Percentiles rank a stretch among this genome's conserved stretches.
Conservation (phyloP, 2,888 invertebrate species). For the Parasteatoda lunata region DNA sequence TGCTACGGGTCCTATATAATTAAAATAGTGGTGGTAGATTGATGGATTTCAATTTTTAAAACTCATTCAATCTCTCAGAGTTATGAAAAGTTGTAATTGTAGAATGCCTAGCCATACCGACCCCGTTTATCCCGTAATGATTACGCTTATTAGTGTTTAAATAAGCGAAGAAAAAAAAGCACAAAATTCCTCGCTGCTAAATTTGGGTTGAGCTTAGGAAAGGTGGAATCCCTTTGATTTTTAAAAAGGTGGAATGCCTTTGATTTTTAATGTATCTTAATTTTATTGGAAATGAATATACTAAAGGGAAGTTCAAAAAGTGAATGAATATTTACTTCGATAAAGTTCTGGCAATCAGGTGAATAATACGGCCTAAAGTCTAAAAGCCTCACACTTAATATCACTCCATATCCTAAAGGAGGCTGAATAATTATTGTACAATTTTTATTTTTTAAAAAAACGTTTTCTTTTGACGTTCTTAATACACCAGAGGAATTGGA, state of each 20-base stretch:
- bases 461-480: constrained; percentile 6
- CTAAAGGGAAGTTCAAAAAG: not conserved
- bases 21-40: not conserved
- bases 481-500: constrained; percentile 46
- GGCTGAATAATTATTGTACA: constrained; percentile 43
- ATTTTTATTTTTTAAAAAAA: constrained; percentile 20
- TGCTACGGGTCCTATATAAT: no score
- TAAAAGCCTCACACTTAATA: constrained; percentile 27
- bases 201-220: not conserved
- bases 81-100: not conserved
- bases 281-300: not conserved
- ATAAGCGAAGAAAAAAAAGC: no score
- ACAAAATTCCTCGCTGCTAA: not conserved
- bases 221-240: not conserved
- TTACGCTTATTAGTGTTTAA: not conserved
- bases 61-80: not conserved
- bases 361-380: constrained; percentile 38
- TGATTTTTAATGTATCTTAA: not conserved
- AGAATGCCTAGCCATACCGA: not conserved
- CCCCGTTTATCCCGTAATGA: not conserved
- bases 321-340: constrained; percentile 21
- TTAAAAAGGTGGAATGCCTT: not conserved
- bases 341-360: constrained; percentile 16
- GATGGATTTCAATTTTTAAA: not conserved
- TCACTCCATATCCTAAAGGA: constrained; percentile 39